A percentile compares a stretch with the other conserved stretches of the same genome.
Conservation (phyloP, 2,113 vertebrate genomes). For the Callaeas wilsoni region DNA sequence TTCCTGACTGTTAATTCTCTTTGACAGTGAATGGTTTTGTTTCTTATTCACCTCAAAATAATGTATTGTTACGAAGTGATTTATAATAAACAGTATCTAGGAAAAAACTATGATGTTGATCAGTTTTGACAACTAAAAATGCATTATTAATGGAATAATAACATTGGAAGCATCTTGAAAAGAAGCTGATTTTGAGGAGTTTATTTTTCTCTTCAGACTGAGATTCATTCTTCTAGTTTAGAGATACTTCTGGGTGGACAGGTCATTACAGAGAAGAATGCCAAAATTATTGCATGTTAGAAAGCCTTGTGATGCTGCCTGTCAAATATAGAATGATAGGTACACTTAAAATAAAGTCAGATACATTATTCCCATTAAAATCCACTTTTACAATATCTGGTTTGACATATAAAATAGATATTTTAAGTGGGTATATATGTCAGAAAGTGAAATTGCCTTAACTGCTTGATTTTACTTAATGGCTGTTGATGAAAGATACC, state of each 20-base stretch:
- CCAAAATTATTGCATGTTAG: not conserved
- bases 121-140: conserved; percentile 74
- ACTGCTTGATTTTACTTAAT: conserved; percentile 49
- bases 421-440: conserved; percentile 28
- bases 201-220: conserved; percentile 40
- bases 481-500: not conserved
- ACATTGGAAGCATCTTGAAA: conserved; percentile 63
- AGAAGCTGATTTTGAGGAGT: conserved; percentile 48
- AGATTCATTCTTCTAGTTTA: conserved; percentile 45
- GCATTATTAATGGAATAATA: conserved; percentile 79
- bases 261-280: conserved; percentile 29
- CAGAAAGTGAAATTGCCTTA: not conserved
- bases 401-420: conserved; percentile 17
- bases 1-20: conserved; percentile 62
- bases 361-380: conserved; percentile 2
- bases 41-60: conserved; percentile 71
- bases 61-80: conserved; percentile 64
- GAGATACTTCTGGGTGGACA: conserved; percentile 22
- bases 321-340: not conserved
- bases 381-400: conserved; percentile 18
- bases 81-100: conserved; percentile 70
- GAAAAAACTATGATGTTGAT: conserved; percentile 67
- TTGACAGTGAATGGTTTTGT: conserved; percentile 66
- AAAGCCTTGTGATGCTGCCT: not conserved
- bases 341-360: not conserved